These are phyloP conservation scores for Cryptus armator DNA, from an alignment of 2,888 invertebrate genomes.

Conservation along the genomic window DNA sequence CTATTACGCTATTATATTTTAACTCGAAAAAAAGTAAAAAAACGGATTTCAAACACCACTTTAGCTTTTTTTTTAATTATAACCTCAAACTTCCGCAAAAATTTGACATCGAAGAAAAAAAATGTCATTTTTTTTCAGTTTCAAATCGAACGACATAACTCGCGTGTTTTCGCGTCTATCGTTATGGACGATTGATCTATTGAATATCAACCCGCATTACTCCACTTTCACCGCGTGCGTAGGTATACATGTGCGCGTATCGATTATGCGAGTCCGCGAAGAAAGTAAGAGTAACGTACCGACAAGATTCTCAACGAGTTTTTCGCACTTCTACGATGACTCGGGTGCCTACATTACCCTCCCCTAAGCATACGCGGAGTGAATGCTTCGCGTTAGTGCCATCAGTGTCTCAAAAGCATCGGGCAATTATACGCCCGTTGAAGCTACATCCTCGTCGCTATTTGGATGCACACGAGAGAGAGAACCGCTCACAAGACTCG, in stretches of 20 bases:
- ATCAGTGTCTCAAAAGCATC: neutral
- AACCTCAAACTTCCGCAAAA: too few relatives aligned
- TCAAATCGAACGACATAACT: too few relatives aligned
- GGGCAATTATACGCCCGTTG: conserved; percentile 57
- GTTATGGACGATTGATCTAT: too few relatives aligned
- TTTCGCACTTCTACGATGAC: neutral
- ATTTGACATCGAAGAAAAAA: too few relatives aligned
- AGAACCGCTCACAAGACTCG: conserved; percentile 41
- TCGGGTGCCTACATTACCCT: neutral
- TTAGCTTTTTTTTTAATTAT: too few relatives aligned
- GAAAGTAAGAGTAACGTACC: conserved; percentile 15
- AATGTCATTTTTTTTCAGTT: too few relatives aligned
- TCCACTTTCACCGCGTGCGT: conserved; percentile 16
- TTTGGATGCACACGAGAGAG: conserved; percentile 53
- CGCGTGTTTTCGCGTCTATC: too few relatives aligned
- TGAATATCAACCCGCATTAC: neutral
- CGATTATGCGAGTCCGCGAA: conserved; percentile 15
- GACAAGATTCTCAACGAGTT: neutral
- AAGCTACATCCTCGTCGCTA: conserved; percentile 55
- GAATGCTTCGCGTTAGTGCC: too few relatives aligned
- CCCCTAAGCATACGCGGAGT: too few relatives aligned
- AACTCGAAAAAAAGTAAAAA: too few relatives aligned
- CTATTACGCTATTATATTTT: too few relatives aligned
- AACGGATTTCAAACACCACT: too few relatives aligned
- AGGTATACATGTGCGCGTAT: neutral